A percentile compares a stretch with the other conserved stretches of the same genome.
Evolutionary conservation across 64 coral and sea anemone genomes (phyloP).

Genomic region (Cladopsammia gracilis): DNA sequence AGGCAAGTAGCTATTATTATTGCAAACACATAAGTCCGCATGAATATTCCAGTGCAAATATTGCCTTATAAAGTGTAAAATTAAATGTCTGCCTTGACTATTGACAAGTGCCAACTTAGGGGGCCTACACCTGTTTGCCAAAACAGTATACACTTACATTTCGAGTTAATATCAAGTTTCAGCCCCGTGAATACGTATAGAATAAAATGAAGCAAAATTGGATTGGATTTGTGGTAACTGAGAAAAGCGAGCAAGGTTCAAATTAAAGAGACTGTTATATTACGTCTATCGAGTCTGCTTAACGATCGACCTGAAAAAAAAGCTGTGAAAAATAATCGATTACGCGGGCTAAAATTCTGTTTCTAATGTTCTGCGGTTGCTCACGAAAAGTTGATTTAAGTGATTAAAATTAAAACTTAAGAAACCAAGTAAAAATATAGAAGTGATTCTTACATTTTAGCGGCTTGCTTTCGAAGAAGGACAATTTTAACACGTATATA

Average conservation of each 20-base stretch:
- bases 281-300: no score
- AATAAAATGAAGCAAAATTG: neutral
- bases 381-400: neutral
- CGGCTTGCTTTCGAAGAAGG: neutral
- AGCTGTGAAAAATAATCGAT: no score
- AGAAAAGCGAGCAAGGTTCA: no score
- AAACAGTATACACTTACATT: slow-evolving; percentile 1
- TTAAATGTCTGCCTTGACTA: slow-evolving; percentile 3
- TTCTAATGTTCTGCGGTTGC: neutral
- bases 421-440: neutral
- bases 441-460: slow-evolving; percentile 25
- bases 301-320: no score
- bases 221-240: neutral
- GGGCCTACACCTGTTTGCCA: slow-evolving; percentile 14
- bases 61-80: slow-evolving; percentile 5
- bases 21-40: neutral
- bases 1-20: neutral
- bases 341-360: no score
- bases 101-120: neutral
- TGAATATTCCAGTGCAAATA: slow-evolving; percentile 30
- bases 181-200: neutral
- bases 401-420: neutral
- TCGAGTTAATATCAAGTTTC: slow-evolving; percentile 10
- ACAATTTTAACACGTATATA: neutral
- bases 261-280: no score